Percentiles rank a stretch among this genome's conserved stretches.
phyloP scores from a whole-genome alignment of 2,113 vertebrate genomes.

The Phycodurus eques region DNA sequence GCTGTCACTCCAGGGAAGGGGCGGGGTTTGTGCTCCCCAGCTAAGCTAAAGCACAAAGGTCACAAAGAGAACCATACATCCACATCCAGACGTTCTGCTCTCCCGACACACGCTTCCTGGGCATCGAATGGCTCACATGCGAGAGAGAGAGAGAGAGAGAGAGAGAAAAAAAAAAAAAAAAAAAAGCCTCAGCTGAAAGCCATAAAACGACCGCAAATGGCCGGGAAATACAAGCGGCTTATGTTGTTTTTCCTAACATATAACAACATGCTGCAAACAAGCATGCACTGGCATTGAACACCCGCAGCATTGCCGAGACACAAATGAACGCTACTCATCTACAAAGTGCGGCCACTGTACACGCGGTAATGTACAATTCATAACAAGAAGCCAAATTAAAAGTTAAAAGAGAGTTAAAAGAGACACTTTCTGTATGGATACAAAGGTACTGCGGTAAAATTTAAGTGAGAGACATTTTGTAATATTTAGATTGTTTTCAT shows the following conservation, averaged over 20 bases:
- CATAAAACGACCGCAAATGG: slow-evolving; percentile 66
- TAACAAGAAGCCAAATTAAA: too few relatives aligned
- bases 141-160: too few relatives aligned
- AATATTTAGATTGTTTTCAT: too few relatives aligned
- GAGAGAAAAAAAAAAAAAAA: too few relatives aligned
- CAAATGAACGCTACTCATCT: background rate
- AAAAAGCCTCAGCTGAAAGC: slow-evolving; percentile 59
- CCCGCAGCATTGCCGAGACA: background rate
- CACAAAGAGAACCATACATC: slow-evolving; percentile 37
- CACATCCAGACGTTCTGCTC: slow-evolving; percentile 16
- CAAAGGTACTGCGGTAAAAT: too few relatives aligned
- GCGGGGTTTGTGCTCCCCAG: background rate
- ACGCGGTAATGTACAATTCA: too few relatives aligned
- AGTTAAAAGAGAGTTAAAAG: too few relatives aligned
- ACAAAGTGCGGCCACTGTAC: too few relatives aligned
- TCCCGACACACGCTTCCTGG: slow-evolving; percentile 20
- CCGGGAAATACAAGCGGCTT: background rate
- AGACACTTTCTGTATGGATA: too few relatives aligned
- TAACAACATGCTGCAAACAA: background rate
- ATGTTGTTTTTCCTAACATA: background rate
- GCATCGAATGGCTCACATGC: background rate
- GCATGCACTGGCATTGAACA: slow-evolving; percentile 32
- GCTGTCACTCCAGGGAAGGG: slow-evolving; percentile 35
- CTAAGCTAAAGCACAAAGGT: slow-evolving; percentile 22
- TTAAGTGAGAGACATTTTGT: too few relatives aligned